A percentile compares a stretch with the other conserved stretches of the same genome.
Evolutionary conservation across 2,113 vertebrate species (phyloP).

Genomic region (Microcebus tavaratra): DNA sequence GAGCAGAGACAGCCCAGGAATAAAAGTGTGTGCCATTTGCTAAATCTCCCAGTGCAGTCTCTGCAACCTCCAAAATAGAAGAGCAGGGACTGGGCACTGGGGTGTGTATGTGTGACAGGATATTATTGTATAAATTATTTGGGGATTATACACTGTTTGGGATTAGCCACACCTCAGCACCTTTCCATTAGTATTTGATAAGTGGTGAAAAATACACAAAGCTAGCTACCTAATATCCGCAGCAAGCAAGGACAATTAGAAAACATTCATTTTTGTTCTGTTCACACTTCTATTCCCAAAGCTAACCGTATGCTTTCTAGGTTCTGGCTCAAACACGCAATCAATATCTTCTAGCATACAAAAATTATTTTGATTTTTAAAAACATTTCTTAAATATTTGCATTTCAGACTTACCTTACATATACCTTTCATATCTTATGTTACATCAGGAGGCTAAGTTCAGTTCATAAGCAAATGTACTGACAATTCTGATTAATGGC

Average conservation of each 20-base stretch:
- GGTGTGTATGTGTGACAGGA: constrained; percentile 48
- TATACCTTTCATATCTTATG: constrained; percentile 10
- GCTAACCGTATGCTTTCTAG: constrained; percentile 21
- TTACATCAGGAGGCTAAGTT: neutral
- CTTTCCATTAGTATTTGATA: constrained; percentile 67
- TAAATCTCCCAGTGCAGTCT: constrained; percentile 29
- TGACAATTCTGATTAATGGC: constrained; percentile 35
- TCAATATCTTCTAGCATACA: constrained; percentile 24
- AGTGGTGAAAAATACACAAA: constrained; percentile 59
- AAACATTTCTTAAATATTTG: constrained; percentile 18
- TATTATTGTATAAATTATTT: constrained; percentile 65
- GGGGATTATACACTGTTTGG: constrained; percentile 62
- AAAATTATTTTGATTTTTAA: constrained; percentile 23
- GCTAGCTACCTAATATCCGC: constrained; percentile 42
- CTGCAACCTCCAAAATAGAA: constrained; percentile 49
- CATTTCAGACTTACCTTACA: constrained; percentile 18
- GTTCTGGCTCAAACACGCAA: constrained; percentile 5
- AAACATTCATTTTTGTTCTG: constrained; percentile 60
- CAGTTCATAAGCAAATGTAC: constrained; percentile 1
- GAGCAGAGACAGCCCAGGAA: constrained; percentile 2
- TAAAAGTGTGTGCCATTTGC: constrained; percentile 38
- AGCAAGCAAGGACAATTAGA: constrained; percentile 56
- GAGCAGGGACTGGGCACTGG: neutral
- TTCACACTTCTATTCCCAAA: constrained; percentile 52
- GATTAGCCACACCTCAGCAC: constrained; percentile 65